A percentile compares a stretch with the other conserved stretches of the same genome.
phyloP scores from a whole-genome alignment of 2,113 vertebrate species.

The Ovis aries region ARS-UI_Ramb_v3.0 NC_056055.1:177784001-177784500 shows the following conservation, averaged over 20 bases:
- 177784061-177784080: background rate
- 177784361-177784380: background rate
- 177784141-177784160: background rate
- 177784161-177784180: background rate
- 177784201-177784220: background rate
- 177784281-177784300: background rate
- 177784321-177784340: background rate
- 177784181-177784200: background rate
- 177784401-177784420: background rate
- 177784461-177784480: background rate
- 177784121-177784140: background rate
- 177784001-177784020: background rate
- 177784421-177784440: background rate
- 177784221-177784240: fast-evolving
- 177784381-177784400: background rate
- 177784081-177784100: background rate
- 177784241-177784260: background rate
- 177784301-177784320: background rate
- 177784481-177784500: background rate
- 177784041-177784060: background rate
- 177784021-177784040: background rate
- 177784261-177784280: background rate
- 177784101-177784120: background rate
- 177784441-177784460: background rate
- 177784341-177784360: fast-evolving